Evolutionary conservation across 2,113 vertebrate genomes (phyloP), one percentile per base, ranked within the genome.

Genomic region (Bostrychus sinensis): DNA sequence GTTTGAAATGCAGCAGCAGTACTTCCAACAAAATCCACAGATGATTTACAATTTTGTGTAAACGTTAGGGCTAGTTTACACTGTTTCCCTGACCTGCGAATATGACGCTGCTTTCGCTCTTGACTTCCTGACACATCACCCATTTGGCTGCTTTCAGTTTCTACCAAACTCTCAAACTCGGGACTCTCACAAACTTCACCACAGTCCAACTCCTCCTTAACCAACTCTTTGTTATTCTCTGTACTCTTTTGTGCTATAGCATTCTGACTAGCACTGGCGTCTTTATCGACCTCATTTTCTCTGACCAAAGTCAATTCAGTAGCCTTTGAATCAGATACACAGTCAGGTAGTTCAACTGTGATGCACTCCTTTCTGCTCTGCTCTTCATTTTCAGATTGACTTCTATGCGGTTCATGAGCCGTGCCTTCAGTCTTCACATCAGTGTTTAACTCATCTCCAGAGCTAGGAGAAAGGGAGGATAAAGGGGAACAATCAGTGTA

Each of bases 61-160:
- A 95, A 96, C 22, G 93, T 92, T 56, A 95, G 91, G 1, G 95
- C 94, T 34, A 96, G 85, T 81, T 91, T 95, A 76, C 92, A 94
- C 41, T 88, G 88, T 43, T 92, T 94, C 3, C 80, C 90, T 4
- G 78, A 78, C 74, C 85, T 89, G 61, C 93, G 88, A 81, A 72
- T 85, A 51, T 87, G 89, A 26, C 85, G 90, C 30, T 63, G 4
- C 78, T 87, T 92, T 63, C 72, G 89, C 39, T 91, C 89, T 56
- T 81, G 83, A 67, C 58, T 76, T 43, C 72, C 58, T 34, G 51
- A 19, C 13, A 7, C 1, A 43, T 56, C 76, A 34, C 50, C 54
- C 3, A 68, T 6, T n/a, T 66, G 16, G 56, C 51, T 28, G 45
- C 64, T 60, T 12, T 87, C 86, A 11, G 58, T 9, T 23, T 83